A percentile compares a stretch with the other conserved stretches of the same genome.
phyloP scores from a whole-genome alignment of 2,797 vertebrate genomes.

The Neoniphon sammara region DNA sequence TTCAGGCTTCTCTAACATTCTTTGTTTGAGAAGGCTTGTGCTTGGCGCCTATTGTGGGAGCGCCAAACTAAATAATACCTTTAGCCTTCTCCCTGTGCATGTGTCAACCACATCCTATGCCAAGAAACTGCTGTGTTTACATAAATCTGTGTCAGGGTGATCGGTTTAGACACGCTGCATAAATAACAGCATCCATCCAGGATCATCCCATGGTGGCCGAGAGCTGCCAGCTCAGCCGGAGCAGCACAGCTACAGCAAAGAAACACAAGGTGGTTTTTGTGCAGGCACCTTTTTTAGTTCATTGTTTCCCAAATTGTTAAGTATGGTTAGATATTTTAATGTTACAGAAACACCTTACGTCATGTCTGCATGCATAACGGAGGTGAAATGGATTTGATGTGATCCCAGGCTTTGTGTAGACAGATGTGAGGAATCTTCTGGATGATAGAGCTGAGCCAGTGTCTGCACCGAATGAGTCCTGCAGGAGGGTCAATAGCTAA shows the following conservation, averaged over 20 bases:
- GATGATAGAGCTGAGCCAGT: constrained; percentile 20
- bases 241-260: constrained; percentile 47
- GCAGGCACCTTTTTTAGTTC: too few species aligned
- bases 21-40: constrained; percentile 28
- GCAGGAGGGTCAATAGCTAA: too few species aligned
- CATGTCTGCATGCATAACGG: too few species aligned
- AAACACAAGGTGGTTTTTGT: not conserved
- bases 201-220: constrained; percentile 73
- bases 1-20: constrained; percentile 40
- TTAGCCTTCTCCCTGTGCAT: constrained; percentile 50
- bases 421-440: not conserved
- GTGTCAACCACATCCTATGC: constrained; percentile 56
- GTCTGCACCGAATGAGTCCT: constrained; percentile 36
- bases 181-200: constrained; percentile 75
- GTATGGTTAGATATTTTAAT: too few species aligned
- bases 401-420: not conserved
- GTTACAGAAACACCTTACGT: too few species aligned
- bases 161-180: constrained; percentile 77
- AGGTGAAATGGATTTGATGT: too few species aligned
- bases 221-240: constrained; percentile 70
- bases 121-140: constrained; percentile 76
- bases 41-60: constrained; percentile 24
- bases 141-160: constrained; percentile 77
- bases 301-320: too few species aligned
- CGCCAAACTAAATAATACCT: constrained; percentile 65